These are phyloP conservation scores for Camponotus floridanus DNA, from an alignment of 1,140 invertebrate species.

Conservation along the genomic window DNA sequence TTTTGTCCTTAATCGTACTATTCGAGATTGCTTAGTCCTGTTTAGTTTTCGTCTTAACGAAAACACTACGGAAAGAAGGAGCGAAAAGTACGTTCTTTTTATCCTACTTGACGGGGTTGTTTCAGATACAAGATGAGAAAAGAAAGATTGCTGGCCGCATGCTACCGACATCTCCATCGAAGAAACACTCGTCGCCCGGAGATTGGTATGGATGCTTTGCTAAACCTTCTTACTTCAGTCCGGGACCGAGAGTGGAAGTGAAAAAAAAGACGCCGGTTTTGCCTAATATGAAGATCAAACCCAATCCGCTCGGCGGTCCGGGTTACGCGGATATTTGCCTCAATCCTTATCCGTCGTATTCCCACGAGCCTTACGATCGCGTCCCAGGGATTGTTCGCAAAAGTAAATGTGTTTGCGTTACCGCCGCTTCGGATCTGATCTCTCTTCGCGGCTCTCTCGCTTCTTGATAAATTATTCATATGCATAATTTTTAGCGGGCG, in stretches of 20 bases:
- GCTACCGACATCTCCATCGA: slow-evolving; percentile 73
- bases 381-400: slow-evolving; percentile 24
- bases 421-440: not conserved
- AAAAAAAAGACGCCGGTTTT: slow-evolving; percentile 28
- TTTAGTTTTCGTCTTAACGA: not conserved
- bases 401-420: slow-evolving; percentile 51
- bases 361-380: slow-evolving; percentile 72
- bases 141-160: slow-evolving; percentile 59
- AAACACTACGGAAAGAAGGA: not conserved
- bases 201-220: slow-evolving; percentile 81
- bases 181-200: slow-evolving; percentile 79
- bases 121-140: slow-evolving; percentile 55
- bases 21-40: not conserved
- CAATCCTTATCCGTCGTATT: slow-evolving; percentile 74
- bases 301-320: slow-evolving; percentile 78
- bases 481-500: not conserved
- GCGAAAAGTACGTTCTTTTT: not conserved
- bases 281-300: slow-evolving; percentile 79
- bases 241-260: slow-evolving; percentile 30
- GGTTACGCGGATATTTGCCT: slow-evolving; percentile 79
- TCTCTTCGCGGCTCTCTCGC: not conserved
- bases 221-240: slow-evolving; percentile 76
- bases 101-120: not conserved
- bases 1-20: not conserved
- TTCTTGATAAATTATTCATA: slow-evolving; percentile 16